phyloP scores from a whole-genome alignment of 2,113 vertebrate species.

The Lutjanus erythropterus region DNA sequence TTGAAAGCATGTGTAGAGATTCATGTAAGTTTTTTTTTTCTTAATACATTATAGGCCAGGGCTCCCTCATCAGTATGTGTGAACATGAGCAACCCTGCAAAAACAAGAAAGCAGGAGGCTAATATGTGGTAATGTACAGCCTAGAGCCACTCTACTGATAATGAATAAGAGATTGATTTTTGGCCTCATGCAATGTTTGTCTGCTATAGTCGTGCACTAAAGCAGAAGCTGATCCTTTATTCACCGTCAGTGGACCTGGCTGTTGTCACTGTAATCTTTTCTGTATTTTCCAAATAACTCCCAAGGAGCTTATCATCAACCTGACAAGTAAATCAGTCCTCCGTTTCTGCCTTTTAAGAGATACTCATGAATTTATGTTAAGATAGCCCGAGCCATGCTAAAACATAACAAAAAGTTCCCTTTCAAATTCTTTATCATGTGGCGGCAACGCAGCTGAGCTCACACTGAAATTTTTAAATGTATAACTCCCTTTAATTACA shows the following conservation, averaged over 20 bases:
- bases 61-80: constrained; percentile 15
- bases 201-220: constrained; percentile 1
- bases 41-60: background rate
- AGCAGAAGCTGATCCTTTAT: constrained; percentile 13
- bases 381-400: background rate
- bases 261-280: constrained; percentile 10
- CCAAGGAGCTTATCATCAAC: background rate
- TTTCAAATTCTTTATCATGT: constrained; percentile 7
- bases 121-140: constrained; percentile 44
- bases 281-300: constrained; percentile 20
- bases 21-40: background rate
- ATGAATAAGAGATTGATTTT: constrained; percentile 44
- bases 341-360: background rate
- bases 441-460: constrained; percentile 23
- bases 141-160: constrained; percentile 28
- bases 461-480: constrained; percentile 12
- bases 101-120: constrained; percentile 10
- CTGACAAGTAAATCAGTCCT: background rate
- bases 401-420: background rate
- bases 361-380: background rate
- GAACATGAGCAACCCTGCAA: background rate
- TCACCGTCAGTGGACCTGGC: constrained; percentile 7
- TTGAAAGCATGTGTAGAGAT: background rate
- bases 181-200: constrained; percentile 12
- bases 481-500: constrained; percentile 46